Percentiles rank a stretch among this genome's conserved stretches.
Conservation (phyloP, 2,888 invertebrate species). For the Agrotis puta region DNA sequence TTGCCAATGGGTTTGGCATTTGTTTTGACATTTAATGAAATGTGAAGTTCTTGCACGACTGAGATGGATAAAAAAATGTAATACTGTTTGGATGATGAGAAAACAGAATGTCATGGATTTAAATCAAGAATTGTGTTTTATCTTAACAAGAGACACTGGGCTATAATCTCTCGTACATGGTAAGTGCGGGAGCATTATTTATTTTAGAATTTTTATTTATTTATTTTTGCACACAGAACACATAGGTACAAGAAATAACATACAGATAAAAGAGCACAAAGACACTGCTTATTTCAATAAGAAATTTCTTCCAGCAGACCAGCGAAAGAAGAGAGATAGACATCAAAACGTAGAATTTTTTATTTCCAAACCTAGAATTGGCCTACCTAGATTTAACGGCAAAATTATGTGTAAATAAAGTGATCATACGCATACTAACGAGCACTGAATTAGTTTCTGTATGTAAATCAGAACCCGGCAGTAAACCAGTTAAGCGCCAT, state of each 20-base stretch:
- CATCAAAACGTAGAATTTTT: no score
- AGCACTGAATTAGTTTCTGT: conserved; percentile 30
- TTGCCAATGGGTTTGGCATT: conserved; percentile 48
- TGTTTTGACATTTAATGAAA: conserved; percentile 46
- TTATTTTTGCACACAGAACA: no score
- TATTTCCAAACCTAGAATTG: not conserved
- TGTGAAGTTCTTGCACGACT: conserved; percentile 34
- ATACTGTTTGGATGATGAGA: not conserved
- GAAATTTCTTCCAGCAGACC: no score
- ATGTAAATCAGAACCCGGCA: conserved; percentile 43
- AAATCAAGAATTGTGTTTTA: not conserved
- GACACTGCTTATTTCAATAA: no score
- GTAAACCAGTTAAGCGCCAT: conserved; percentile 2
- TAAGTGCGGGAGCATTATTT: not conserved
- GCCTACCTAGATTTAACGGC: not conserved
- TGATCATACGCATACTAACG: conserved; percentile 33
- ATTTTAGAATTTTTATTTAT: no score
- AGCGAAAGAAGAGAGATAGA: no score
- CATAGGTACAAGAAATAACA: no score
- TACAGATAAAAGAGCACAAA: no score
- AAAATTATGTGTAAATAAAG: conserved; percentile 11
- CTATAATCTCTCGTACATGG: no score
- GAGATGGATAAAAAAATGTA: not conserved
- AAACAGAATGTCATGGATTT: not conserved
- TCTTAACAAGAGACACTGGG: not conserved